Evolutionary conservation across 2,797 vertebrate species (phyloP), one percentile per base, ranked within the genome.

Genomic region (Otolemur crassicaudatus): DNA sequence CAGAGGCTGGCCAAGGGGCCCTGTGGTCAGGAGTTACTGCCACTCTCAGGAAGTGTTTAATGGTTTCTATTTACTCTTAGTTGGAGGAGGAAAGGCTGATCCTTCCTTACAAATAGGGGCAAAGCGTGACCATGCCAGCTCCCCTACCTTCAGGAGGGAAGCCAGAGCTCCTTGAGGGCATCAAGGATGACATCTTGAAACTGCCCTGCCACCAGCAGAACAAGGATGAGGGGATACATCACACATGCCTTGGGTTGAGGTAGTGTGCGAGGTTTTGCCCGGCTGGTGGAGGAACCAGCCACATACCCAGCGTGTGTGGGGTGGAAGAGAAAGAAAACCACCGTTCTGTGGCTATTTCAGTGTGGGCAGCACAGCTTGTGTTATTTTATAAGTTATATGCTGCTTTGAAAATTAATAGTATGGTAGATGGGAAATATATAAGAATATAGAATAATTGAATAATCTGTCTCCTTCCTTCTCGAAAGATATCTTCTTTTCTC

Each of bases 61-160:
- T 97, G 97, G 97, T 96, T 96, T 97, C 96, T 96, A 80, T 97
- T 98, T 97, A 97, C 96, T 97, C 79, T 95, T 77, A 85, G 93
- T 94, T 97, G 97, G 97, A 95, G 97, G 98, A 96, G 95, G 96
- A 96, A 96, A 90, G 92, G 94, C 96, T 95, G 97, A 96, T 88
- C 69, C 93, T 96, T 93, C 88, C 97, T 97, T 97, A 96, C 96
- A 89, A 77, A 77, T 27, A 90, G 92, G 91, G 77, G 82, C 94
- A 94, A 97, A 90, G 76, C 31, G 46, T 63, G 96, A 95, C 81
- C 84, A 53, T 80, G 49, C 43, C 40, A 7, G n/a, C 60, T 96
- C 95, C 63, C 96, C 96, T 88, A n/a, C 31, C 31, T 56, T 91
- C 0, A 0, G 10, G 53, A 87, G 56, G 92, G 91, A 97, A 98